phyloP scores from a whole-genome alignment of 2,113 vertebrate species.

The Illadopsis cleaveri region DNA sequence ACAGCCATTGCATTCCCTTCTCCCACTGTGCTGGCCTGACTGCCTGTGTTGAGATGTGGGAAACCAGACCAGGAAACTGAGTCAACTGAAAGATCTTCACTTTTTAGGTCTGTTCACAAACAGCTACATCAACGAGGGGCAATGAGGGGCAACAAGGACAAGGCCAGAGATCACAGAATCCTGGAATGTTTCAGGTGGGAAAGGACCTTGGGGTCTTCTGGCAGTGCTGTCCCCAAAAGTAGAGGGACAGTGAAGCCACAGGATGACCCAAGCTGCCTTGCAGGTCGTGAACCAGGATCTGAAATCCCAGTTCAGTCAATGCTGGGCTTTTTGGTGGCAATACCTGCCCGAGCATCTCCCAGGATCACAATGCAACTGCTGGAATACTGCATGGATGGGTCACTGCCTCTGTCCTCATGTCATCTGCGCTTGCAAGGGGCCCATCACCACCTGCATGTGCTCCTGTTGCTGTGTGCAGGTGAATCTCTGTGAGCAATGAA shows the following conservation, averaged over 20 bases:
- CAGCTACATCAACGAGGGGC: not conserved
- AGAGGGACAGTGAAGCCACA: not conserved
- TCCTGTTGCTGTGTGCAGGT: not conserved
- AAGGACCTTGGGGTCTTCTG: not conserved
- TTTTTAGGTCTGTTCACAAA: not conserved
- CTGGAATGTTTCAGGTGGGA: not conserved
- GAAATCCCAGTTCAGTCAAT: not conserved
- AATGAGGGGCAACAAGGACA: not conserved
- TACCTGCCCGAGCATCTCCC: not conserved
- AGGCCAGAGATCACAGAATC: not conserved
- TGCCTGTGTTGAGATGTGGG: not conserved
- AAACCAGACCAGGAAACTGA: not conserved
- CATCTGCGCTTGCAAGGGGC: not conserved
- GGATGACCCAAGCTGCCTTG: not conserved
- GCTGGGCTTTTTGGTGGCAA: not conserved
- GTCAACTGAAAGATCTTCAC: not conserved
- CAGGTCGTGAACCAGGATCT: not conserved
- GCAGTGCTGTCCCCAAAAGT: not conserved
- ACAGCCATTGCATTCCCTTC: not conserved
- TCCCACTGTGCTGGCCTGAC: not conserved
- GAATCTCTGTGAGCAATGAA: not conserved
- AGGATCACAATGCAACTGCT: not conserved
- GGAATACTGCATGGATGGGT: not conserved
- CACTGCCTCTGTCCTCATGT: not conserved
- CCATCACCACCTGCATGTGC: accelerated